Base-by-base conservation (phyloP, 2,888 invertebrate genomes). In the Himalopsyche kuldschensis region DNA sequence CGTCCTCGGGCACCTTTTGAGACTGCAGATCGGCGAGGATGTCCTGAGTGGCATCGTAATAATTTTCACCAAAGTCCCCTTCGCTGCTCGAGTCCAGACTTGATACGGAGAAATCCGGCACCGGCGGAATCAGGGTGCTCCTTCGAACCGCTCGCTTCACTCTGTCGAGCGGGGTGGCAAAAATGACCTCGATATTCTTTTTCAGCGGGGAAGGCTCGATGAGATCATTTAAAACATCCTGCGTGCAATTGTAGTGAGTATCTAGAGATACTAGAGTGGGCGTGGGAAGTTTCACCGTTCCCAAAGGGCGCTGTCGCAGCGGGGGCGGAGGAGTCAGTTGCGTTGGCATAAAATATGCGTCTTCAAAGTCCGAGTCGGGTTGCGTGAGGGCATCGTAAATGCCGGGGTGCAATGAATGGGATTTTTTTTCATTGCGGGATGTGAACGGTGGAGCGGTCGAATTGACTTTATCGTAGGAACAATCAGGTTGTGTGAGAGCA, bases 221-320 rank as follows among this genome's bases (percentile, higher is more conserved):
- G 15, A 84, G 55, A 27, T 84, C 84, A 35, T 81, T 79, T 30
- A 35, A 63, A 20, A 84, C 41, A 47, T 84, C 85, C 63, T 85
- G 85, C 11, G 85, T 85, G 17, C 79, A 85, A 10, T 27, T 20
- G 24, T 84, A 84, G 30, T 82, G 82, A 77, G 80, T 78, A 35
- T 76, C 55, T 20, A n/a, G n/a, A n/a, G n/a, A n/a, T n/a, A n/a
- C 8, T n/a, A 20, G 41, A 8, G 20, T n/a, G 4, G 55, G 55
- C 8, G 20, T 20, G 0, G 24, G 20, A 55, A 20, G 20, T 55
- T n/a, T 20, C 6, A 55, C 48, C 75, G 35, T 35, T 75, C 15
- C 55, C 41, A 20, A 35, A 17, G 75, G 63, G 41, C 4, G 41
- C 15, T 41, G 41, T 41, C 41, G 41, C 41, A 2, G 41, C 4